Percentiles rank a stretch among this genome's conserved stretches.
phyloP scores from a whole-genome alignment of 2,797 vertebrate species.

The Pseudomugil tenellus region DNA sequence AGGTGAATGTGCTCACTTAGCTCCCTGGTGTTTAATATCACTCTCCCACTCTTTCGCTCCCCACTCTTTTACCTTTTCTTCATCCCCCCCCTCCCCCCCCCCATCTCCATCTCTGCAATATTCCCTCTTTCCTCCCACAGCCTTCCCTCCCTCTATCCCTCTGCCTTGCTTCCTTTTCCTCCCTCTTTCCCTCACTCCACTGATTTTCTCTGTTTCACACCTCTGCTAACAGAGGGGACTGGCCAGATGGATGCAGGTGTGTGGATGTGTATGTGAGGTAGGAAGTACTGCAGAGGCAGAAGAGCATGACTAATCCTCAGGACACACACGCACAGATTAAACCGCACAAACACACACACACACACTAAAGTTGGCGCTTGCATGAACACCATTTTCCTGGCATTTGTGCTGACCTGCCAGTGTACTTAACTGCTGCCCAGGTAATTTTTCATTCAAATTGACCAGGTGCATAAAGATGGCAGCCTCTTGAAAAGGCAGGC shows the following conservation, averaged over 20 bases:
- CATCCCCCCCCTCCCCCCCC: constrained; percentile 51
- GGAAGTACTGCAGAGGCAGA: constrained; percentile 72
- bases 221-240: constrained; percentile 73
- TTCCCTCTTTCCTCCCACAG: constrained; percentile 46
- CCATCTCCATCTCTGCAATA: constrained; percentile 57
- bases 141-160: constrained; percentile 39
- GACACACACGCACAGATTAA: constrained; percentile 48
- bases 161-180: constrained; percentile 40
- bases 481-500: constrained; percentile 70
- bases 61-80: constrained; percentile 45
- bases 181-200: constrained; percentile 49
- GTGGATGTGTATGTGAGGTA: constrained; percentile 48
- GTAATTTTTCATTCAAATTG: constrained; percentile 80
- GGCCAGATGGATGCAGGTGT: constrained; percentile 78
- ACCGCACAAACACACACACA: constrained; percentile 31
- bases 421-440: constrained; percentile 72
- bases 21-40: constrained; percentile 82
- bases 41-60: constrained; percentile 69
- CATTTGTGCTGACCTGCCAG: constrained; percentile 75
- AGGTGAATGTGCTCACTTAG: constrained; percentile 79
- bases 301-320: constrained; percentile 77
- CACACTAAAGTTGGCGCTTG: constrained; percentile 59
- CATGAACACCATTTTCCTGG: constrained; percentile 67
- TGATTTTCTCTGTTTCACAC: constrained; percentile 77
- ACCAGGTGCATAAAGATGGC: constrained; percentile 79